Conservation (phyloP, 2,113 vertebrate genomes). For the Oenanthe oenanthe region DNA sequence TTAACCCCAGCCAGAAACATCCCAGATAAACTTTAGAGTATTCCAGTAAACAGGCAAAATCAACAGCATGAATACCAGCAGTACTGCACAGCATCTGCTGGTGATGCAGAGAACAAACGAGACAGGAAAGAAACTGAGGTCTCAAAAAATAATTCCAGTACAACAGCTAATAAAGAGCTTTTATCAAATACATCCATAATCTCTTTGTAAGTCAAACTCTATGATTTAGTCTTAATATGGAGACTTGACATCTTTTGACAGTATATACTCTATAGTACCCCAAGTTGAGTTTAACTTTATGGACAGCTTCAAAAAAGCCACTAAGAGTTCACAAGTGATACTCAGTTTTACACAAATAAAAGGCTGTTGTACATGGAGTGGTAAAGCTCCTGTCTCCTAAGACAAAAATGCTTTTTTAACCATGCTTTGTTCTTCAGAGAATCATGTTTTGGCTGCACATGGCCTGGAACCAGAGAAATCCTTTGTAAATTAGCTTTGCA, state of each 20-base stretch:
- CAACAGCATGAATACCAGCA: rapidly evolving
- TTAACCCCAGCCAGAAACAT: not conserved
- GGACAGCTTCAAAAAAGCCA: not conserved
- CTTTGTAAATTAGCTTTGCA: not conserved
- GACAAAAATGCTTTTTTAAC: rapidly evolving
- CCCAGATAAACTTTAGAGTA: not conserved
- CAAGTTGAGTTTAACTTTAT: not conserved
- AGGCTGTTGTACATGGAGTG: not conserved
- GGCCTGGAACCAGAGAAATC: not conserved
- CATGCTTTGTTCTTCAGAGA: not conserved
- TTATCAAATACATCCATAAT: not conserved
- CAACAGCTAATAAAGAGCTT: not conserved
- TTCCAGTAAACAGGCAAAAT: not conserved
- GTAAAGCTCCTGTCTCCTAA: not conserved
- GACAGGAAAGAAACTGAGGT: not conserved
- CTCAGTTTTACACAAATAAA: not conserved
- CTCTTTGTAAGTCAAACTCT: not conserved
- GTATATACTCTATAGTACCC: rapidly evolving
- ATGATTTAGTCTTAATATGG: not conserved
- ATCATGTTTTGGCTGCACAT: not conserved
- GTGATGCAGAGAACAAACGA: not conserved
- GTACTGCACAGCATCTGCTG: not conserved
- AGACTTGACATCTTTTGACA: not conserved
- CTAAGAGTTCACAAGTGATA: not conserved
- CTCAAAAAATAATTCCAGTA: not conserved